These are phyloP conservation scores for Trichoplusia ni DNA, from an alignment of 1,140 invertebrate genomes.

Conservation along the genomic window DNA sequence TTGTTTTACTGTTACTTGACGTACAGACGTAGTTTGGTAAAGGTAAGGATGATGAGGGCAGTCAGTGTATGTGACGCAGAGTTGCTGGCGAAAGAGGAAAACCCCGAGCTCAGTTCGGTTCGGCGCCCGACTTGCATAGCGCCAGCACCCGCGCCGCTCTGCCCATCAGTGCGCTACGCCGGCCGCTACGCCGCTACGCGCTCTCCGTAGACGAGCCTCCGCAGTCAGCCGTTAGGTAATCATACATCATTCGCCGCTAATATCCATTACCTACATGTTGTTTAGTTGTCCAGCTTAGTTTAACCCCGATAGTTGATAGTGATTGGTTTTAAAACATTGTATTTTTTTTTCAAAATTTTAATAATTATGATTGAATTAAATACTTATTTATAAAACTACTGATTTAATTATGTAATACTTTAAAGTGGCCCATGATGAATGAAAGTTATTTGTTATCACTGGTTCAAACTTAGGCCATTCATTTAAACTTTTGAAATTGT, in stretches of 20 bases:
- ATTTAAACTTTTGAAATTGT: too few relatives aligned
- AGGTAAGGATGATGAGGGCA: constrained; percentile 16
- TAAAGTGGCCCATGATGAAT: too few relatives aligned
- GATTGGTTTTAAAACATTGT: too few relatives aligned
- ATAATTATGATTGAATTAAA: too few relatives aligned
- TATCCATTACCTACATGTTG: constrained; percentile 12
- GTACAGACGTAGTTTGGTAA: neutral
- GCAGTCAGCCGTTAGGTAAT: constrained; percentile 72
- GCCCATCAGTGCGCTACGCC: constrained; percentile 79
- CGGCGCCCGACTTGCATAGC: constrained; percentile 79
- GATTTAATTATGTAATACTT: too few relatives aligned
- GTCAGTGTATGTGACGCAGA: constrained; percentile 61
- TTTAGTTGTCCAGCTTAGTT: constrained; percentile 10
- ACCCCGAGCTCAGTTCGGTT: constrained; percentile 65
- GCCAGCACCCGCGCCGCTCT: constrained; percentile 79
- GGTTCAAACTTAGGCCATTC: too few relatives aligned
- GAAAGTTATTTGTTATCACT: too few relatives aligned
- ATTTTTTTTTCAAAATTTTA: too few relatives aligned
- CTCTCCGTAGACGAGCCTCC: constrained; percentile 86
- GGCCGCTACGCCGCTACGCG: constrained; percentile 84
- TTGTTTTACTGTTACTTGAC: too few relatives aligned
- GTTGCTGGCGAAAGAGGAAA: constrained; percentile 51
- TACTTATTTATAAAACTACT: too few relatives aligned
- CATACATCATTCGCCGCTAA: neutral
- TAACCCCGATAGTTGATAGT: too few relatives aligned